Evolutionary conservation across 2,888 invertebrate species (phyloP).

Genomic region (Microctonus aethiopoides): DNA sequence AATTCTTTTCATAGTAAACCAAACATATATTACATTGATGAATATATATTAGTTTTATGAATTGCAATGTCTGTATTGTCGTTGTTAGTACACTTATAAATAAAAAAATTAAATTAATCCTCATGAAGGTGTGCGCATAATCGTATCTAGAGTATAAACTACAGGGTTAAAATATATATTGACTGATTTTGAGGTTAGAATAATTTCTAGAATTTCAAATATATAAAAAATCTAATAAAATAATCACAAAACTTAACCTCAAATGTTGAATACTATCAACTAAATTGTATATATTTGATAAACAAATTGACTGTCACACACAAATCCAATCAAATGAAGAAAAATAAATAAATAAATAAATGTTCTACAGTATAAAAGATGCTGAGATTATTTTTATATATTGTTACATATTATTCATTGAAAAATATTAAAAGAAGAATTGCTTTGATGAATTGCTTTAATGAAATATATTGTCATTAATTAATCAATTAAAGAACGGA

Average conservation of each 20-base stretch:
- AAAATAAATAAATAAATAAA: neutral
- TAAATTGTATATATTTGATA: no score
- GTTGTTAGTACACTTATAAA: neutral
- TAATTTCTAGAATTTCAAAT: neutral
- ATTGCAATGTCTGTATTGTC: neutral
- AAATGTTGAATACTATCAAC: no score
- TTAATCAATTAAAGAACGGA: no score
- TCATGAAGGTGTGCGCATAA: no score
- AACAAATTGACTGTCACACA: neutral
- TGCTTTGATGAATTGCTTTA: no score
- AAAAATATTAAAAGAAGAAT: no score
- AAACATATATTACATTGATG: neutral
- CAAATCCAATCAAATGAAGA: neutral
- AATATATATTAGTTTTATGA: neutral
- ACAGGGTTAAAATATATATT: no score
- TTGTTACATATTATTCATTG: no score
- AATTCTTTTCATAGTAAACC: constrained; percentile 27
- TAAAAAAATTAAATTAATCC: no score
- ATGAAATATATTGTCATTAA: no score
- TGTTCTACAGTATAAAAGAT: neutral
- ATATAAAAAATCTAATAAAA: neutral
- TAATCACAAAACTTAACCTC: no score
- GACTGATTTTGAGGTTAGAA: neutral
- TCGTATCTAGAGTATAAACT: no score
- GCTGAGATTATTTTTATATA: neutral